Evolutionary conservation across 2,888 invertebrate genomes (phyloP).

Genomic region (Lochmaea capreae): DNA sequence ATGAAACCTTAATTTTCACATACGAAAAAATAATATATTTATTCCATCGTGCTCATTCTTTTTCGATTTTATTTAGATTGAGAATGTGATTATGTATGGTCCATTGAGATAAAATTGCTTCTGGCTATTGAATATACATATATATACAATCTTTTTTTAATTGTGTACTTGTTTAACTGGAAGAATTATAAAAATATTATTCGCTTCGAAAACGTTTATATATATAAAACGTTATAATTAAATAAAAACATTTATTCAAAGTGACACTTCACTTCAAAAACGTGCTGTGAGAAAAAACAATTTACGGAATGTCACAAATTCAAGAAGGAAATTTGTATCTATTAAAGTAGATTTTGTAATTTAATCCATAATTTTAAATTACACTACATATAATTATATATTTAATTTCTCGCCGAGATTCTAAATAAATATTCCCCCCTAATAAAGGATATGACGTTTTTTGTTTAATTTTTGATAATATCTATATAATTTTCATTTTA

Average conservation of each 20-base stretch:
- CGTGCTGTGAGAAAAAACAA: too few species aligned
- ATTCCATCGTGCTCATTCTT: conserved; percentile 51
- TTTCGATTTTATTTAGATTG: conserved; percentile 57
- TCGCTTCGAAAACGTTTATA: conserved; percentile 40
- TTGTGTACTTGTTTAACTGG: conserved; percentile 58
- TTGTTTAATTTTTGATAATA: conserved; percentile 16
- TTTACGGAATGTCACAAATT: too few species aligned
- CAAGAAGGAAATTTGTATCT: too few species aligned
- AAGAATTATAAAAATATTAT: conserved; percentile 50
- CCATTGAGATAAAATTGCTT: conserved; percentile 61
- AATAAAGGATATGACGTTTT: conserved; percentile 12
- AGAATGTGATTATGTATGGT: conserved; percentile 62
- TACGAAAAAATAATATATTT: conserved; percentile 56
- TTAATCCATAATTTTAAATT: too few species aligned
- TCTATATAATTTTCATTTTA: background rate
- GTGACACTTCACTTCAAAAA: background rate
- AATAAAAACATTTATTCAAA: background rate
- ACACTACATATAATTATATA: too few species aligned
- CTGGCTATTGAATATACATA: conserved; percentile 55
- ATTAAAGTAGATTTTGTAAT: too few species aligned
- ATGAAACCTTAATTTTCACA: conserved; percentile 42
- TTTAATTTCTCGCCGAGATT: background rate
- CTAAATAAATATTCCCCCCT: conserved; percentile 6
- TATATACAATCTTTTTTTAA: conserved; percentile 54
- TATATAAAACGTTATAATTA: conserved; percentile 19